phyloP scores from a whole-genome alignment of 92 coral and sea anemone species.

The Phymanthus crucifer region DNA sequence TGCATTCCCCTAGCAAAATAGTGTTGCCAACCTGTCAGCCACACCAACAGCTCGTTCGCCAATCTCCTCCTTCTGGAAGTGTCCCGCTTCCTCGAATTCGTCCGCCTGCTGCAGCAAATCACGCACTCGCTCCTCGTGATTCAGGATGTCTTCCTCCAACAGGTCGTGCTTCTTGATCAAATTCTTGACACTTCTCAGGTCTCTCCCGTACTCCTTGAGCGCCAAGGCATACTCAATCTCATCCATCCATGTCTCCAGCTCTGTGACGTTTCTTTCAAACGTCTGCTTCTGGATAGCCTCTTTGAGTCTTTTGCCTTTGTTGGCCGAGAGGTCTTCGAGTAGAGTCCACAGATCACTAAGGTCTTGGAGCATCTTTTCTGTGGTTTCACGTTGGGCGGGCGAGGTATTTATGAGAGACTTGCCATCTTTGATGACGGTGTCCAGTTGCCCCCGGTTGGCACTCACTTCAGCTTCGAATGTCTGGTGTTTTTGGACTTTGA shows the following conservation, averaged over 20 bases:
- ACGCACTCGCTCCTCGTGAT: conserved; percentile 82
- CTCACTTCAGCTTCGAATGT: conserved; percentile 90
- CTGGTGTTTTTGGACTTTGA: conserved; percentile 88
- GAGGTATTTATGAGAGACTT: conserved; percentile 44
- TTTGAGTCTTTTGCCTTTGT: conserved; percentile 75
- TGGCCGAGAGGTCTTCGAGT: conserved; percentile 67
- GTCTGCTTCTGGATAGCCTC: conserved; percentile 92
- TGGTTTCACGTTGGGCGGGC: conserved; percentile 65
- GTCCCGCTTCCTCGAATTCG: conserved; percentile 84
- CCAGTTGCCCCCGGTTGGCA: conserved; percentile 83
- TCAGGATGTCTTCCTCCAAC: conserved; percentile 68
- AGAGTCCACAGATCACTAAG: conserved; percentile 85
- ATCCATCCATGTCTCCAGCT: conserved; percentile 83
- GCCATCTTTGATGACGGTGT: conserved; percentile 67
- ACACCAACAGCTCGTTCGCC: conserved; percentile 81
- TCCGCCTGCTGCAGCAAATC: conserved; percentile 75
- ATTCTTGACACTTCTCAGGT: conserved; percentile 67
- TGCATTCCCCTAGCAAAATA: neutral
- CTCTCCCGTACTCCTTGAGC: conserved; percentile 82
- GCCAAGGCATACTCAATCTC: conserved; percentile 63
- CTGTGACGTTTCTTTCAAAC: conserved; percentile 83
- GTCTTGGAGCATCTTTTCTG: conserved; percentile 75
- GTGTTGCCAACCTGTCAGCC: conserved; percentile 68
- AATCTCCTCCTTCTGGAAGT: conserved; percentile 90
- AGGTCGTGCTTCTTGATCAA: conserved; percentile 76